Conservation (phyloP, 2,888 invertebrate species). For the Xestoiulus laeticollis region DNA sequence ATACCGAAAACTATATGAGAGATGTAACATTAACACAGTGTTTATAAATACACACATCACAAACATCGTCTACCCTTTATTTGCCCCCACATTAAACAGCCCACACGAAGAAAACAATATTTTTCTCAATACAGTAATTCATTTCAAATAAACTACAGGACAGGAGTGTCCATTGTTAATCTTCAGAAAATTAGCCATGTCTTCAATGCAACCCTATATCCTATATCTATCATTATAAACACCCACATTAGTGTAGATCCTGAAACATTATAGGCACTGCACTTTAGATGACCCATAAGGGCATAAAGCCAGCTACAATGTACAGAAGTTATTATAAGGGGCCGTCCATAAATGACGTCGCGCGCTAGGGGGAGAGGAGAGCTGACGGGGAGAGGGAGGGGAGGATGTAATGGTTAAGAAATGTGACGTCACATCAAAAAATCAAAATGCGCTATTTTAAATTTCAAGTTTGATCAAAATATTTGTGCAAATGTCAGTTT, state of each 20-base stretch:
- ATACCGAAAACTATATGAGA: background rate
- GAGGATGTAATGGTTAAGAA: no score
- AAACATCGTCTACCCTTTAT: background rate
- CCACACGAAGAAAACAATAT: background rate
- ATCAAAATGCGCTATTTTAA: no score
- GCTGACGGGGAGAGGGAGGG: no score
- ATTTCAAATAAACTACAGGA: background rate
- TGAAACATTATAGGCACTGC: background rate
- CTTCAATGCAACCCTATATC: background rate
- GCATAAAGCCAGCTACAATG: background rate
- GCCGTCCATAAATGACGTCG: no score
- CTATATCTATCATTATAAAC: background rate
- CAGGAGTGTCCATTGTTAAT: background rate
- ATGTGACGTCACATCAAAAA: no score
- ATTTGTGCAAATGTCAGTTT: no score
- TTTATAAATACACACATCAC: background rate
- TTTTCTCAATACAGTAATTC: background rate
- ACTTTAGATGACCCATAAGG: background rate
- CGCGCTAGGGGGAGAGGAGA: no score
- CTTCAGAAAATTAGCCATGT: background rate
- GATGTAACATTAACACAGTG: background rate
- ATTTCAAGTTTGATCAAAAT: no score
- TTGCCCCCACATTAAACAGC: background rate
- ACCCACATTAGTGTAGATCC: background rate
- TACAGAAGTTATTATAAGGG: background rate